Base-by-base conservation (phyloP, 2,888 invertebrate species). In the Trichopria drosophilae region DNA sequence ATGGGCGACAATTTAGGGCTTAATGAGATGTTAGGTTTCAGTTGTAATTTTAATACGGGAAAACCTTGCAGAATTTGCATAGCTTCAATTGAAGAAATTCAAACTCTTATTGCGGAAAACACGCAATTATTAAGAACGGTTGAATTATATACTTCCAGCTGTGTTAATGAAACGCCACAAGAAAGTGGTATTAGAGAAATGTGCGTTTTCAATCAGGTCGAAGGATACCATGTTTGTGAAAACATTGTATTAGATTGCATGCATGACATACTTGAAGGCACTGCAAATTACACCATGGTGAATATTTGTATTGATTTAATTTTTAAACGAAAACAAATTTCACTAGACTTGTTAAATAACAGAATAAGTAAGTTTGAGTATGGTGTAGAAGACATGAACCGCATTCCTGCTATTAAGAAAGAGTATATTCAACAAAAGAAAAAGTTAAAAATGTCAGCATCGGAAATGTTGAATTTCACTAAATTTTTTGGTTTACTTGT, bases 1-100 rank as follows among this genome's bases (percentile, higher is more conserved):
- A 45, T 46, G 45, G 46, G 41, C n/a, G 57, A 58, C 31, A 55
- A 58, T 24, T 20, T 53, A n/a, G 55, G 58, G 18, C 13, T 47
- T 5, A 51, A 45, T 31, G 51, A 51, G 29, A 46, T 51, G 23
- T 31, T 51, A 19, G 51, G 51, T 13, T 51, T 46, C 28, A 12
- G 28, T 12, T 29, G 40, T 23, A 36, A 22, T 23, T 45, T 51
- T 16, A 29, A 18, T 23, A 36, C 13, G 9, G 45, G 40, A 23
- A 32, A 41, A 23, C 51, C 41, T 26, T 51, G 46, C 22, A 46
- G 42, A 46, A 18, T 51, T 24, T 51, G 46, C 19, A 15, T 15
- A 20, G 51, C 40, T 9, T 16, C 22, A 3, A 28, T 34, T 1
- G 4, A 19, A 24, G 36, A 51, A 16, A 45, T 51, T 26, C 35